Evolutionary conservation across 2,797 vertebrate genomes (phyloP).

Genomic region (Botia kubotai): DNA sequence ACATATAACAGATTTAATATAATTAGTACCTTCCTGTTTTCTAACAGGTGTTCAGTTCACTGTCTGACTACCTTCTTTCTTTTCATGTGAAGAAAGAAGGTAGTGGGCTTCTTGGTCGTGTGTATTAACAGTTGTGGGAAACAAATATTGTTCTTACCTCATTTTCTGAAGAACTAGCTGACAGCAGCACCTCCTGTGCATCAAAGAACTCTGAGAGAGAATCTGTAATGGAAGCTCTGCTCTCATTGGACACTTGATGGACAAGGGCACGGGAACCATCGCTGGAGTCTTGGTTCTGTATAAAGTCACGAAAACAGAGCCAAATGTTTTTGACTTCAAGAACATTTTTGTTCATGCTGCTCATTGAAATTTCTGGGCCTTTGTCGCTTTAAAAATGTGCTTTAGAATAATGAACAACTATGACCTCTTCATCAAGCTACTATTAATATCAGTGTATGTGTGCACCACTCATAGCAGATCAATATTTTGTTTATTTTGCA

Average conservation of each 20-base stretch:
- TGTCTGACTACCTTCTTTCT: constrained; percentile 9
- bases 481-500: too few relatives aligned
- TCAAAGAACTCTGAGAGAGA: constrained; percentile 97
- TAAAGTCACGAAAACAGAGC: not conserved
- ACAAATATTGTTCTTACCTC: constrained; percentile 79
- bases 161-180: constrained; percentile 97
- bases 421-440: too few relatives aligned
- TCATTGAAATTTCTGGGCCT: not conserved
- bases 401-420: too few relatives aligned
- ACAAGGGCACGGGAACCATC: constrained; percentile 85
- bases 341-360: not conserved
- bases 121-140: not conserved
- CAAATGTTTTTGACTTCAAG: not conserved
- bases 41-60: constrained; percentile 16
- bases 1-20: constrained; percentile 26
- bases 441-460: too few relatives aligned
- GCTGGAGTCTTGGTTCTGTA: constrained; percentile 81
- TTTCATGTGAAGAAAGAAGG: not conserved
- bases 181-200: constrained; percentile 95
- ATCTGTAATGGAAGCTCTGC: constrained; percentile 90
- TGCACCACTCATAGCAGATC: too few relatives aligned
- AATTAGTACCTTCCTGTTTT: constrained; percentile 7
- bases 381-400: too few relatives aligned
- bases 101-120: not conserved
- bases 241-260: constrained; percentile 95